These are phyloP conservation scores for Parambassis ranga DNA, from an alignment of 2,797 vertebrate species.

Conservation along the genomic window DNA sequence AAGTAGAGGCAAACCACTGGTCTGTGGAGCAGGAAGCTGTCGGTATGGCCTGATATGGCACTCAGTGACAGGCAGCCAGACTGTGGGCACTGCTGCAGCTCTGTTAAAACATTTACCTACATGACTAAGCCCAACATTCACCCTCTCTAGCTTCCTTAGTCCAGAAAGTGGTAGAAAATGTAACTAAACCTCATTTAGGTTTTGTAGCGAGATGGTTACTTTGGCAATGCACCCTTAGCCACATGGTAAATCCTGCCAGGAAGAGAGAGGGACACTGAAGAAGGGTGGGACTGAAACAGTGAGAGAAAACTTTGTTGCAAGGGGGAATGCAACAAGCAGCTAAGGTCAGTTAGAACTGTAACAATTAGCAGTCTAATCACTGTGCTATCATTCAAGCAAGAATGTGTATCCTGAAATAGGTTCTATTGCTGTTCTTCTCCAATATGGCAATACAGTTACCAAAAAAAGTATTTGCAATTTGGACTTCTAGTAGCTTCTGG, in stretches of 20 bases:
- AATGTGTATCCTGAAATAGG: no score
- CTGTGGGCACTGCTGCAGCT: slow-evolving; percentile 52
- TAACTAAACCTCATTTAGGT: slow-evolving; percentile 19
- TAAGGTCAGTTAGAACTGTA: not conserved
- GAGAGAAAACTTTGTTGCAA: not conserved
- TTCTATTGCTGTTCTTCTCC: no score
- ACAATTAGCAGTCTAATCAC: not conserved
- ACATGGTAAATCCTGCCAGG: slow-evolving; percentile 24
- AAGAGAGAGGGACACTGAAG: not conserved
- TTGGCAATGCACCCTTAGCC: slow-evolving; percentile 8
- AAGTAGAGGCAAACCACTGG: slow-evolving; percentile 79
- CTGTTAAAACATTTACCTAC: slow-evolving; percentile 35
- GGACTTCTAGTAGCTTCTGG: not conserved
- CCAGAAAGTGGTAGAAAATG: slow-evolving; percentile 5
- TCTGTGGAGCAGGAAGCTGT: slow-evolving; percentile 70
- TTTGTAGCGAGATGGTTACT: no score
- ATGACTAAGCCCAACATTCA: slow-evolving; percentile 13
- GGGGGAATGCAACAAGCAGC: not conserved
- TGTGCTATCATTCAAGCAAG: not conserved
- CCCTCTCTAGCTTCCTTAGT: not conserved
- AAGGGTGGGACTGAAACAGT: not conserved
- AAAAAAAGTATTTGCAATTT: no score
- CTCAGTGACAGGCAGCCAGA: slow-evolving; percentile 56
- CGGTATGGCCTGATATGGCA: slow-evolving; percentile 75
- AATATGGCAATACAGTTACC: no score